phyloP scores from a whole-genome alignment of 2,888 invertebrate genomes.

The Nemotelus nigrinus region DNA sequence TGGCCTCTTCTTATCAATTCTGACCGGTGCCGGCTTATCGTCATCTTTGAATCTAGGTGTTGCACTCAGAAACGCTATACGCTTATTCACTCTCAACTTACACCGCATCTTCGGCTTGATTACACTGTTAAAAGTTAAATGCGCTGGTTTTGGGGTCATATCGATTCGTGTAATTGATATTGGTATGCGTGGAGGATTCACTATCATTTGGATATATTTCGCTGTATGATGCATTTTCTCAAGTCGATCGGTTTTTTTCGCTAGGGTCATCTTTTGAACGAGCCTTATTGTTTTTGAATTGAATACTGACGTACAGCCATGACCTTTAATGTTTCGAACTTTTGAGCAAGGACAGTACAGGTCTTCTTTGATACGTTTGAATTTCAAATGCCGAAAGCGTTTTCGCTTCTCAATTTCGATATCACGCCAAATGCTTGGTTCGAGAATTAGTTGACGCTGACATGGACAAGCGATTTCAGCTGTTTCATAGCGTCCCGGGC shows the following conservation, averaged over 20 bases:
- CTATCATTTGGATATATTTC: conserved; percentile 47
- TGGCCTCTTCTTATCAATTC: not conserved
- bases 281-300: conserved; percentile 51
- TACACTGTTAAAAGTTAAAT: conserved; percentile 40
- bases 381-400: conserved; percentile 29
- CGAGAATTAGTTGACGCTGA: conserved; percentile 23
- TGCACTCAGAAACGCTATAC: conserved; percentile 46
- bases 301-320: conserved; percentile 54
- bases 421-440: conserved; percentile 37
- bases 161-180: conserved; percentile 21
- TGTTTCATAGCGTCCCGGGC: conserved; percentile 54
- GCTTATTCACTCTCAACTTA: conserved; percentile 41
- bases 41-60: conserved; percentile 44
- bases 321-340: conserved; percentile 50
- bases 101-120: conserved; percentile 38
- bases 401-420: conserved; percentile 36
- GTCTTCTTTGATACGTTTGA: conserved; percentile 21
- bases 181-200: conserved; percentile 21
- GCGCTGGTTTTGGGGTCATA: conserved; percentile 25
- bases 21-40: not conserved
- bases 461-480: conserved; percentile 45
- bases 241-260: not conserved
- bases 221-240: conserved; percentile 37
- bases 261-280: not conserved
- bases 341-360: conserved; percentile 43